Evolutionary conservation across 2,888 invertebrate species (phyloP), one percentile per base, ranked within the genome.

Genomic region (Myathropa florea): DNA sequence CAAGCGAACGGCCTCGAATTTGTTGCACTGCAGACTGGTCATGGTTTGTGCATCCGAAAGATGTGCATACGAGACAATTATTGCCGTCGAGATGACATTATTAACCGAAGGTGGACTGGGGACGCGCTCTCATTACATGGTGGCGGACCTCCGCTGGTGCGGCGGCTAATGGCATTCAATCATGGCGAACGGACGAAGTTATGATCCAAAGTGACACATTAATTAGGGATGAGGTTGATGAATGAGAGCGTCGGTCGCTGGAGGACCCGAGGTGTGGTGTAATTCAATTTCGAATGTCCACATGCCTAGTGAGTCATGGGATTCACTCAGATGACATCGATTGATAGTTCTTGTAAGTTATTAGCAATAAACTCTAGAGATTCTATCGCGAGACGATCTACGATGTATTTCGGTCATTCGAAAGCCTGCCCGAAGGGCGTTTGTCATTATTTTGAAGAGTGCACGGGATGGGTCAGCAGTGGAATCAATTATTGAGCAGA

Each of bases 151-250:
- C 81, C 78, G 60, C 59, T 36, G 72, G 46, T 68, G 59, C 59
- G 10, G 9, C 33, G 36, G 39, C 86, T 79, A 75, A 79, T 86
- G 79, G 65, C 71, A 86, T 83, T 86, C 86, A 86, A 86, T 86
- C 86, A 86, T 83, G 65, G 75, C 30, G 73, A 65, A 73, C 73
- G 82, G 77, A 64, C 24, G 85, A 68, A 85, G 82, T 82, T 86
- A 86, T 82, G 86, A 83, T 65, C 55, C 61, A 79, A 86, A 67
- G 82, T 86, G 86, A 83, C 86, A 86, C 79, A 78, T 86, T 86
- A 86, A 86, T 86, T 86, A 83, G 83, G 61, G 86, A 75, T 71
- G 65, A 61, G 59, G 18, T 30, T 86, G 86, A 86, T 86, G 83
- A 79, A 86, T 86, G 78, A 61, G 55, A 65, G 33, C 61, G 64